These are phyloP conservation scores for Romanogobio albipinnatus DNA, from an alignment of 2,113 vertebrate genomes.

Conservation along the genomic window DNA sequence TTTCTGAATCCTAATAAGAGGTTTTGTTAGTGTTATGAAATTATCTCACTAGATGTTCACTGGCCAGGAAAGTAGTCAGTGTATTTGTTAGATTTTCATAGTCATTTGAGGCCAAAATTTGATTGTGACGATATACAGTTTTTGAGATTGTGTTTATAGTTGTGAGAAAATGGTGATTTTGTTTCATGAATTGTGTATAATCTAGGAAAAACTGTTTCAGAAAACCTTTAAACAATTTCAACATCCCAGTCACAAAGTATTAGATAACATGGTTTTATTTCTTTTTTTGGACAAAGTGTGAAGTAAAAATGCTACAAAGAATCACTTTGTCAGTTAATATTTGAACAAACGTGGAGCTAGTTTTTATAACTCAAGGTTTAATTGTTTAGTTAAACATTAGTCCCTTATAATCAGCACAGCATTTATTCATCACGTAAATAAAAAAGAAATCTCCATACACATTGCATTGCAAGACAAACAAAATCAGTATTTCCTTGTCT, in stretches of 20 bases:
- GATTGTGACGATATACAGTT: too few relatives aligned
- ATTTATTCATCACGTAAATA: conserved; percentile 16
- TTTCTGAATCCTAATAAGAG: too few relatives aligned
- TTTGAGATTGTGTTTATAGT: too few relatives aligned
- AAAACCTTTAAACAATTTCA: neutral
- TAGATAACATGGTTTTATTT: conserved; percentile 49
- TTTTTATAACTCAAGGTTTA: neutral
- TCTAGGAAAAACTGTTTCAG: neutral
- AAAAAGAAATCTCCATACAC: neutral
- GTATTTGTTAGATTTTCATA: too few relatives aligned
- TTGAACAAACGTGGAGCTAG: neutral
- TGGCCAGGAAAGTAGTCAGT: too few relatives aligned
- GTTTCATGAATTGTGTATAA: too few relatives aligned
- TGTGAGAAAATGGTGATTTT: too few relatives aligned
- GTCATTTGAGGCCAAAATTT: too few relatives aligned
- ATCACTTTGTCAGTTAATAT: conserved; percentile 35
- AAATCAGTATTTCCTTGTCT: conserved; percentile 13
- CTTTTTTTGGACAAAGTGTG: conserved; percentile 43
- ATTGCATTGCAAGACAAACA: neutral
- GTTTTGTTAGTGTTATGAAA: too few relatives aligned
- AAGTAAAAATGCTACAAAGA: conserved; percentile 54
- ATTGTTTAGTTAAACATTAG: conserved; percentile 32
- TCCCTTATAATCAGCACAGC: conserved; percentile 31
- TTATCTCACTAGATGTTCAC: too few relatives aligned
- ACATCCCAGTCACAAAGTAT: neutral